Evolutionary conservation across 2,888 invertebrate species (phyloP).

Genomic region (Pachydiplax longipennis): DNA sequence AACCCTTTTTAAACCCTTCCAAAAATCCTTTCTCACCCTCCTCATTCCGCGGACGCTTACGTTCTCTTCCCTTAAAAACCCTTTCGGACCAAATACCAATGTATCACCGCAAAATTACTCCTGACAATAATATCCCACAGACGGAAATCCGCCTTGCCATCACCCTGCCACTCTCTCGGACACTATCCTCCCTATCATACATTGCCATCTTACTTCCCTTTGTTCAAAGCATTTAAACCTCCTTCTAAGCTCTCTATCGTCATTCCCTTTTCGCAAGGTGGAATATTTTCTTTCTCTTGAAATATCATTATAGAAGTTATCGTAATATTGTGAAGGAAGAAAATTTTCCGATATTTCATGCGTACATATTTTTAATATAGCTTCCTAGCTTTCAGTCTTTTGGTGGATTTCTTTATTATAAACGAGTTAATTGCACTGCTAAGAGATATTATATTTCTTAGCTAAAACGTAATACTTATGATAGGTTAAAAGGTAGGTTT

Average conservation of each 20-base stretch:
- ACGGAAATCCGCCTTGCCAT: background rate
- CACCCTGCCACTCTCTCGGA: background rate
- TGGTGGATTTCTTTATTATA: no score
- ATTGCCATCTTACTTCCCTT: background rate
- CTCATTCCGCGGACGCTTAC: background rate
- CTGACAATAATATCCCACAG: background rate
- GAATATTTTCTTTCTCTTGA: no score
- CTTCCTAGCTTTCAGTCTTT: no score
- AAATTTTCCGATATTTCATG: no score
- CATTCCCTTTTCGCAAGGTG: no score
- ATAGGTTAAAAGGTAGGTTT: no score
- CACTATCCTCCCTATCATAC: background rate
- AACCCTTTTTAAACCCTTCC: background rate
- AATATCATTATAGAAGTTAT: no score
- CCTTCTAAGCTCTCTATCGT: background rate
- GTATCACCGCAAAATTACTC: constrained; percentile 9
- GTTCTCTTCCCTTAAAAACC: background rate
- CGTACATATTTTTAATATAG: no score
- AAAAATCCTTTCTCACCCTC: background rate
- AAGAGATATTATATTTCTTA: no score
- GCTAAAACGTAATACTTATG: no score
- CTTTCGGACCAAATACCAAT: background rate
- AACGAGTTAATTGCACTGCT: no score
- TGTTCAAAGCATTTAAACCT: background rate
- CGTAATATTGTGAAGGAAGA: no score